Conservation (phyloP, 2,888 invertebrate species). For the Oxyscelio sp. region DNA sequence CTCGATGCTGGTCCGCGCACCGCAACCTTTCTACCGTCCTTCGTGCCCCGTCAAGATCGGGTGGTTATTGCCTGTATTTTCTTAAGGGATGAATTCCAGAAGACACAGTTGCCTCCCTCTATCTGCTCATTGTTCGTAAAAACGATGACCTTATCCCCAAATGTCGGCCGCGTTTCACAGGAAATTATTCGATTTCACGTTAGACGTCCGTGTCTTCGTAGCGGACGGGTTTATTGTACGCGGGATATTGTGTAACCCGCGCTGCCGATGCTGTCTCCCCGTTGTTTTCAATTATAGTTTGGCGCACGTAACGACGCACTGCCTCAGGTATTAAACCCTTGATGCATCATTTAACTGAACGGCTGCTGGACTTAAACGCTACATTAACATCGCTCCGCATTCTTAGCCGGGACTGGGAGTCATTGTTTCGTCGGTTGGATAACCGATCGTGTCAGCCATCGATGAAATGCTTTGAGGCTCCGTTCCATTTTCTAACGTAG, state of each 20-base stretch:
- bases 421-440: slow-evolving; percentile 56
- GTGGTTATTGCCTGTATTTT: slow-evolving; percentile 87
- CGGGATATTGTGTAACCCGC: slow-evolving; percentile 36
- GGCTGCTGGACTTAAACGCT: slow-evolving; percentile 66
- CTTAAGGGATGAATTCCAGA: slow-evolving; percentile 83
- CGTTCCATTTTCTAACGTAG: slow-evolving; percentile 58
- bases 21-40: slow-evolving; percentile 50
- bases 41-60: slow-evolving; percentile 80
- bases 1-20: slow-evolving; percentile 42
- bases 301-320: slow-evolving; percentile 26
- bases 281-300: slow-evolving; percentile 64
- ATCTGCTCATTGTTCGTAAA: slow-evolving; percentile 27
- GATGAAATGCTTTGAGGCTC: slow-evolving; percentile 59
- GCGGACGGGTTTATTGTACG: slow-evolving; percentile 33
- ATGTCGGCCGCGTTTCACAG: slow-evolving; percentile 63
- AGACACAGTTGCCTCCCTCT: slow-evolving; percentile 37
- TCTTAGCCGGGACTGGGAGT: slow-evolving; percentile 61
- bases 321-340: slow-evolving; percentile 53
- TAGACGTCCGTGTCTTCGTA: slow-evolving; percentile 52
- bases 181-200: slow-evolving; percentile 72
- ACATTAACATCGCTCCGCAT: slow-evolving; percentile 57
- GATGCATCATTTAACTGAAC: slow-evolving; percentile 66
- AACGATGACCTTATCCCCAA: slow-evolving; percentile 61
- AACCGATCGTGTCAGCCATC: slow-evolving; percentile 64
- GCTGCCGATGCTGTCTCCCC: slow-evolving; percentile 49